Conservation (phyloP, 2,113 vertebrate genomes). For the Callipepla californica region DNA sequence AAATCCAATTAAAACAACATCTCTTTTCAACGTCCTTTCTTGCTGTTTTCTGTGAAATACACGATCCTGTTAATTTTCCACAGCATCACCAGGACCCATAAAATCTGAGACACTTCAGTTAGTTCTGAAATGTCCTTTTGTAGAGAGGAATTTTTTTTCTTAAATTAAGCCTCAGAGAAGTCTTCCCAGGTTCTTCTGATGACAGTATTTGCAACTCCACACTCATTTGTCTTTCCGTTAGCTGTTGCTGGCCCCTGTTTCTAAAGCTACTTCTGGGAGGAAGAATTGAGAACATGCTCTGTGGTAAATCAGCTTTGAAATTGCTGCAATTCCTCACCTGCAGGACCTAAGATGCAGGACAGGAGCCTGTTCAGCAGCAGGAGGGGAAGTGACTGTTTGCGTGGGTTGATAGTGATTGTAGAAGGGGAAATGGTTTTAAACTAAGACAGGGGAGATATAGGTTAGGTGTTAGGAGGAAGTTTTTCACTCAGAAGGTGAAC, state of each 20-base stretch:
- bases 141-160: background rate
- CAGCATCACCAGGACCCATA: background rate
- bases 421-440: too few relatives aligned
- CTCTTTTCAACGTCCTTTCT: constrained; percentile 24
- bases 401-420: too few relatives aligned
- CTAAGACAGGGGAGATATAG: too few relatives aligned
- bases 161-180: background rate
- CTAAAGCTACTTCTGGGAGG: background rate
- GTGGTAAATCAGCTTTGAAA: background rate
- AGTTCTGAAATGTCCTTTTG: background rate
- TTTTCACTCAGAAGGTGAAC: too few relatives aligned
- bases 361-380: background rate
- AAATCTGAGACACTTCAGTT: background rate
- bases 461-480: too few relatives aligned
- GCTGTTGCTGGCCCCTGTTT: background rate
- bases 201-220: background rate
- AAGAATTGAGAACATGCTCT: background rate
- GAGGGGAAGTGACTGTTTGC: too few relatives aligned
- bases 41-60: constrained; percentile 37
- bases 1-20: constrained; percentile 75
- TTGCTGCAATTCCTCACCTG: background rate
- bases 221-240: background rate
- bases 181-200: background rate
- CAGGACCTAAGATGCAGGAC: background rate
- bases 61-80: constrained; percentile 39